Percentiles rank a stretch among this genome's conserved stretches.
These are phyloP conservation scores for Stomorhina lunata DNA, from an alignment of 2,888 invertebrate genomes.

Conservation along the genomic window DNA sequence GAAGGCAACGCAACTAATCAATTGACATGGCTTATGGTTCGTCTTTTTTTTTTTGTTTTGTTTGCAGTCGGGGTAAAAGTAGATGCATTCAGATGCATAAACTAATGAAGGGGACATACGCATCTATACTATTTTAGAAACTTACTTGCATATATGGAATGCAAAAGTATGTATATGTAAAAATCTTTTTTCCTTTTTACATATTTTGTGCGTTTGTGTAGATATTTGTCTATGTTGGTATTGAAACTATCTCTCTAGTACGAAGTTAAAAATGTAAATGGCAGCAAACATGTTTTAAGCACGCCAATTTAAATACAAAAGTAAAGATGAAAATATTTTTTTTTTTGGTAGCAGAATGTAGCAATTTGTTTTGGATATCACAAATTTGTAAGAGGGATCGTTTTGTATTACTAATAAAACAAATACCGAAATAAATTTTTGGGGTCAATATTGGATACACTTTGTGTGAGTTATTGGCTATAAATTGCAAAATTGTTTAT, in stretches of 20 bases:
- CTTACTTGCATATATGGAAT: not conserved
- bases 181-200: too few species aligned
- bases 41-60: too few species aligned
- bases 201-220: conserved; percentile 11
- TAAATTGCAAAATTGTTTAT: conserved; percentile 20
- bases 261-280: conserved; percentile 20
- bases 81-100: conserved; percentile 30
- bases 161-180: not conserved
- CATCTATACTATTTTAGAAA: not conserved
- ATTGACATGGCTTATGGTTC: conserved; percentile 59
- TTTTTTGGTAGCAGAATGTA: conserved; percentile 20
- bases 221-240: not conserved
- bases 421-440: not conserved
- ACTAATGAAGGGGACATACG: not conserved
- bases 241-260: conserved; percentile 24
- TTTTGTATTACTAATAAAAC: not conserved
- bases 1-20: conserved; percentile 58
- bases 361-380: conserved; percentile 1
- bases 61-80: too few species aligned
- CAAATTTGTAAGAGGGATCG: not conserved
- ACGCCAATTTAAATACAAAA: conserved; percentile 41
- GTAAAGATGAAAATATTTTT: conserved; percentile 16
- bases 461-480: conserved; percentile 1
- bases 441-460: not conserved
- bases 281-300: conserved; percentile 47